Evolutionary conservation across 2,888 invertebrate species (phyloP).

Genomic region (Idaea biselata): DNA sequence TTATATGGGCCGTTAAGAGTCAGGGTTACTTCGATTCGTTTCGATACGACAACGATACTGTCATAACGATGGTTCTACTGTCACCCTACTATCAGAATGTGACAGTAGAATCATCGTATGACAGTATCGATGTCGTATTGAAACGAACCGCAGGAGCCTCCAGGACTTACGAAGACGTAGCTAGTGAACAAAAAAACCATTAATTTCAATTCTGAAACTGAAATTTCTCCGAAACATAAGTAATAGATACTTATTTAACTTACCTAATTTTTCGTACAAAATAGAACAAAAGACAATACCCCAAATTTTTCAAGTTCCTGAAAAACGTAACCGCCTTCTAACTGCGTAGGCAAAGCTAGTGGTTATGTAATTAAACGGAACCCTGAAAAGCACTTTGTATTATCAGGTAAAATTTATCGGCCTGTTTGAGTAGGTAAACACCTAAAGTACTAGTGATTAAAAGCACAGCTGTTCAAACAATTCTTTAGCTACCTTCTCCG

Average conservation of each 20-base stretch:
- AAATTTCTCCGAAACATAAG: neutral
- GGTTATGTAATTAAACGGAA: neutral
- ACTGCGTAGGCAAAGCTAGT: neutral
- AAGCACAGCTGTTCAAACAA: conserved; percentile 28
- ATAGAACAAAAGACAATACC: neutral
- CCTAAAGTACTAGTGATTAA: conserved; percentile 20
- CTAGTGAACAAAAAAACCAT: too few relatives aligned
- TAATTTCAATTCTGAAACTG: neutral
- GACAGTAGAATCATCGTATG: too few relatives aligned
- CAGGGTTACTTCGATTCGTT: too few relatives aligned
- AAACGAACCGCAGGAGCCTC: too few relatives aligned
- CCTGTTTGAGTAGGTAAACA: neutral
- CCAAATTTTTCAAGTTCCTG: neutral
- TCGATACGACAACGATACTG: too few relatives aligned
- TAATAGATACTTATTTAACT: neutral
- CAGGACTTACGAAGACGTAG: too few relatives aligned
- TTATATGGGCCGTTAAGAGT: too few relatives aligned
- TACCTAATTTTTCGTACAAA: neutral
- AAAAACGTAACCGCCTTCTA: neutral
- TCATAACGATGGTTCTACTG: too few relatives aligned
- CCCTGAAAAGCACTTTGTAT: conserved; percentile 1
- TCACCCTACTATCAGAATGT: too few relatives aligned
- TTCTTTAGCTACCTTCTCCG: conserved; percentile 16
- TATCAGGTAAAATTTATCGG: neutral
- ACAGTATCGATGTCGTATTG: too few relatives aligned